Percentiles rank a stretch among this genome's conserved stretches.
Conservation (phyloP, 2,888 invertebrate genomes). For the Lathronympha strigana region DNA sequence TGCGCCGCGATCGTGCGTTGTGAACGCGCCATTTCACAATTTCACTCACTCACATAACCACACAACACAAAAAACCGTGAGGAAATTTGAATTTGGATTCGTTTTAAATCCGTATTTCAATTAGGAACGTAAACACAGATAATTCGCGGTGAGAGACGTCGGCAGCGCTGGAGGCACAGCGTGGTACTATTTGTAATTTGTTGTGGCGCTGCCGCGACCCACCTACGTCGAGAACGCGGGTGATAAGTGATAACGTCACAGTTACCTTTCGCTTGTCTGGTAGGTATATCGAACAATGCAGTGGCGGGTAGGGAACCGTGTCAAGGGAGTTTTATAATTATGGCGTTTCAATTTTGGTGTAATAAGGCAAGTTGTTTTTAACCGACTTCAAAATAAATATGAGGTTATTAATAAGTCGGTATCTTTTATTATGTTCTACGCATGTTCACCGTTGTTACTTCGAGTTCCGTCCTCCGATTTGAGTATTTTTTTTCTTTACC, state of each 20-base stretch:
- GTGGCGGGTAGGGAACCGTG: too few relatives aligned
- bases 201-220: conserved; percentile 39
- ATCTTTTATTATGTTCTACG: too few relatives aligned
- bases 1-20: conserved; percentile 70
- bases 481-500: too few relatives aligned
- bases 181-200: conserved; percentile 58
- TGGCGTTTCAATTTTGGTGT: too few relatives aligned
- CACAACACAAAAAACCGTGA: conserved; percentile 45
- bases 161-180: conserved; percentile 64
- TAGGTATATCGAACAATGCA: too few relatives aligned
- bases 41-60: conserved; percentile 43
- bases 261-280: conserved; percentile 36
- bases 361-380: too few relatives aligned
- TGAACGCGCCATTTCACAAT: conserved; percentile 70
- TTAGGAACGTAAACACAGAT: background rate
- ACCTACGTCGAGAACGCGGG: conserved; percentile 56
- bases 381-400: too few relatives aligned
- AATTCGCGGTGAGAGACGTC: conserved; percentile 58
- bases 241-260: conserved; percentile 55
- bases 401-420: too few relatives aligned
- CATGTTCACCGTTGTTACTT: too few relatives aligned
- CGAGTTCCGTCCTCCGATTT: too few relatives aligned
- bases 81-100: conserved; percentile 1
- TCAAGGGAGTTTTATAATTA: too few relatives aligned
- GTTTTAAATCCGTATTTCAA: background rate